Base-by-base conservation (phyloP, 2,113 vertebrate species). In the Athene cunicularia region DNA sequence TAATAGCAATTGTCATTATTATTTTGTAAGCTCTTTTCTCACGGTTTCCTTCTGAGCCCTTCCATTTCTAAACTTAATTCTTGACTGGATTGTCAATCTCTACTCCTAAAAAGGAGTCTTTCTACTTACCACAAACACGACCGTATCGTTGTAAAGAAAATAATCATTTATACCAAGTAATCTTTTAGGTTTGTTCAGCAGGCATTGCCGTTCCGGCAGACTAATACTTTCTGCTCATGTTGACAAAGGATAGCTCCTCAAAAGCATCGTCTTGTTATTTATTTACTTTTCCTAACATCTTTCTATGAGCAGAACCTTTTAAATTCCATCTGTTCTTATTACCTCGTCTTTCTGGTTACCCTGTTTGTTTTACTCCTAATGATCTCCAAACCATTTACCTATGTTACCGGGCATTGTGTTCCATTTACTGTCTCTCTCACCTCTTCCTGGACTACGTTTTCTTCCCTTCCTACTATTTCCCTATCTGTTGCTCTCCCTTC, bases 251-350 rank as follows among this genome's bases (percentile, higher is more conserved):
- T 39, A 68, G 70, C 43, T 94, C 77, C 84, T 91, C 73, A 79
- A 90, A 86, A 91, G 62, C 74, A 82, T 43, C 47, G 79, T 49
- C 8, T 64, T 68, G 24, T 68, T 79, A 75, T 70, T 91, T 86
- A 71, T 64, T 89, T 86, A 77, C 43, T 85, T 87, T 87, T 68
- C 23, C 53, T 68, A 85, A 72, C 32, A 64, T 67, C 41, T 67
- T 87, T 87, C 56, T 83, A n/a, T 37, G 23, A 68, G 66, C 80
- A 75, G 63, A 80, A 60, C 53, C 33, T 75, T 86, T 77, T 58
- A 50, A 81, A 92, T 92, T 95, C 86, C 41, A 86, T 47, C 83
- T 94, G 63, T 73, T 94, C 73, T 80, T 47, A 84, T 16, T 81
- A 66, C 53, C 43, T 37, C 4, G 2, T 67, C 52, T 81, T 95